Conservation (phyloP, 2,888 invertebrate species). For the Agrotis clavis region DNA sequence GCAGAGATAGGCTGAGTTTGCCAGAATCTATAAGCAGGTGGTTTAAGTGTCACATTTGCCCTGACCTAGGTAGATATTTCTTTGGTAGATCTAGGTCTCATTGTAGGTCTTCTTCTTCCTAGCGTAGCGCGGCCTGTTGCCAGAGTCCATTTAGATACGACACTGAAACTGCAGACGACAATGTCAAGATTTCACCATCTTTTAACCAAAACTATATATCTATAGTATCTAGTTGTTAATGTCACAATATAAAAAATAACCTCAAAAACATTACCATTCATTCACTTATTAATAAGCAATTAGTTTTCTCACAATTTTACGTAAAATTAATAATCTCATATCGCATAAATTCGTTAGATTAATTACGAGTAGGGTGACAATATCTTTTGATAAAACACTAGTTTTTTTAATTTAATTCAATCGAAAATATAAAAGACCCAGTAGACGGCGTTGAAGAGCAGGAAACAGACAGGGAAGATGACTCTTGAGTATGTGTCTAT, state of each 20-base stretch:
- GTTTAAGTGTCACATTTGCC: slow-evolving; percentile 1
- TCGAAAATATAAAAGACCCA: slow-evolving; percentile 98
- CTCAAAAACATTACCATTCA: slow-evolving; percentile 26
- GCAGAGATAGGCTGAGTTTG: neutral
- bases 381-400: slow-evolving; percentile 46
- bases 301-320: slow-evolving; percentile 27
- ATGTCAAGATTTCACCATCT: slow-evolving; percentile 41
- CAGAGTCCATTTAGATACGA: slow-evolving; percentile 51
- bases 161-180: slow-evolving; percentile 54
- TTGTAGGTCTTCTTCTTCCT: slow-evolving; percentile 38
- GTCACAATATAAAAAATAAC: neutral
- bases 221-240: slow-evolving; percentile 14
- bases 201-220: slow-evolving; percentile 30
- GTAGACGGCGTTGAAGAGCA: slow-evolving; percentile 98
- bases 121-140: slow-evolving; percentile 51
- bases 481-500: slow-evolving; percentile 99
- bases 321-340: slow-evolving; percentile 38
- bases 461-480: slow-evolving; percentile 98
- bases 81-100: slow-evolving; percentile 37
- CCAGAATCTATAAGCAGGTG: neutral
- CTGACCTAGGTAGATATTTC: slow-evolving; percentile 20
- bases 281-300: slow-evolving; percentile 26
- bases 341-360: slow-evolving; percentile 64
- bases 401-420: slow-evolving; percentile 75
- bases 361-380: slow-evolving; percentile 56